A percentile compares a stretch with the other conserved stretches of the same genome.
phyloP scores from a whole-genome alignment of 2,888 invertebrate genomes.

The Clanis bilineata region DNA sequence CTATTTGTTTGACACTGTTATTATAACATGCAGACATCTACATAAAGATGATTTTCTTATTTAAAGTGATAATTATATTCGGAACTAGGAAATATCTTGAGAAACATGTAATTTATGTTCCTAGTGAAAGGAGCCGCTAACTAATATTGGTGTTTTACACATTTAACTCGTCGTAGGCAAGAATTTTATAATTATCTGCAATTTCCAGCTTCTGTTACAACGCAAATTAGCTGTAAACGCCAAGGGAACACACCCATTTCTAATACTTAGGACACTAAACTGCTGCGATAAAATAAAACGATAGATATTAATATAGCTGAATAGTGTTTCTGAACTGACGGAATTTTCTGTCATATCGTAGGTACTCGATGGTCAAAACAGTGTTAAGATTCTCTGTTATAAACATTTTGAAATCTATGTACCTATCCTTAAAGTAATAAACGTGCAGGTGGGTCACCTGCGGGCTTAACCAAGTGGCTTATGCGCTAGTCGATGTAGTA shows the following conservation, averaged over 20 bases:
- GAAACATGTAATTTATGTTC: neutral
- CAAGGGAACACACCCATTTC: neutral
- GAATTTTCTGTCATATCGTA: too few species aligned
- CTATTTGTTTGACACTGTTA: too few species aligned
- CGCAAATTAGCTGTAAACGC: neutral
- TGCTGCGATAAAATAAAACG: neutral
- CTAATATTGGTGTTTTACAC: neutral
- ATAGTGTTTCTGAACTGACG: neutral
- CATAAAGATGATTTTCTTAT: neutral
- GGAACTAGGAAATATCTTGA: neutral
- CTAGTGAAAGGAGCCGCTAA: neutral
- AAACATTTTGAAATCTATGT: too few species aligned
- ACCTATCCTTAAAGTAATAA: too few species aligned
- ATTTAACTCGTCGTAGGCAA: neutral
- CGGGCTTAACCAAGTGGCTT: too few species aligned
- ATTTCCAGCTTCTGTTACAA: conserved; percentile 1
- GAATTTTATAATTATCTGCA: neutral
- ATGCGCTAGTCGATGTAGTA: too few species aligned
- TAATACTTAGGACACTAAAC: neutral
- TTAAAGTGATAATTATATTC: neutral
- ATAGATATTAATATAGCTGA: neutral
- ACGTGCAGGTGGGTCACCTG: too few species aligned
- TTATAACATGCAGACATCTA: neutral
- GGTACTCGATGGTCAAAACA: too few species aligned
- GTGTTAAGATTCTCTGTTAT: too few species aligned